These are phyloP conservation scores for Chiroxiphia lanceolata DNA, from an alignment of 2,797 vertebrate genomes.

Conservation along the genomic window DNA sequence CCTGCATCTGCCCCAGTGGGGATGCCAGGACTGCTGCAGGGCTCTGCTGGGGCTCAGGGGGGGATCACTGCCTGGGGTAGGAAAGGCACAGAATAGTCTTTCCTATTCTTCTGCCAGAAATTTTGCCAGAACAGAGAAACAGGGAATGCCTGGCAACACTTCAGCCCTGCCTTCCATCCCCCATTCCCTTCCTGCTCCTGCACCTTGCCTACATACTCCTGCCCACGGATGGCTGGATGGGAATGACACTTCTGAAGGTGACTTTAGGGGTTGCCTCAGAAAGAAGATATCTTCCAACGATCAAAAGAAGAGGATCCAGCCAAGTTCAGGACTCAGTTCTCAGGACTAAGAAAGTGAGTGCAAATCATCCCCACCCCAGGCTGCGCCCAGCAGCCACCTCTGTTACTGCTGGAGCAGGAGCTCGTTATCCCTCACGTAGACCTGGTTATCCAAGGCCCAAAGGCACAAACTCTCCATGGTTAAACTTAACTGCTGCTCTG, in stretches of 20 bases:
- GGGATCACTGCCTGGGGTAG: not conserved
- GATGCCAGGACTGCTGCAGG: not conserved
- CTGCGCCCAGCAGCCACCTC: not conserved
- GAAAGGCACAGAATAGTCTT: not conserved
- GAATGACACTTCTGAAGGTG: not conserved
- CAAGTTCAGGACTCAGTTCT: not conserved
- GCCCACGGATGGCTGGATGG: not conserved
- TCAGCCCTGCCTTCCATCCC: not conserved
- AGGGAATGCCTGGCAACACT: not conserved
- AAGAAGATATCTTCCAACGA: not conserved
- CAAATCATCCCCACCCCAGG: not conserved
- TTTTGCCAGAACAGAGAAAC: not conserved
- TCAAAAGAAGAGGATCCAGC: not conserved
- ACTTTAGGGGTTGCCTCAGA: not conserved
- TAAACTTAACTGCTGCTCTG: not conserved
- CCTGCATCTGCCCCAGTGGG: not conserved
- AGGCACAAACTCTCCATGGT: not conserved
- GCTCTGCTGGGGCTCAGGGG: not conserved
- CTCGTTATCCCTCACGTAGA: accelerated
- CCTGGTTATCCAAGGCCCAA: not conserved
- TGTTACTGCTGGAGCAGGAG: not conserved
- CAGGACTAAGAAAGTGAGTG: accelerated
- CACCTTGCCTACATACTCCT: not conserved
- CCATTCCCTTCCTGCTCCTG: not conserved
- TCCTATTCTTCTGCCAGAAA: not conserved